These are phyloP conservation scores for Pteropus alecto DNA, from an alignment of 2,113 vertebrate species.

Conservation along the genomic window DNA sequence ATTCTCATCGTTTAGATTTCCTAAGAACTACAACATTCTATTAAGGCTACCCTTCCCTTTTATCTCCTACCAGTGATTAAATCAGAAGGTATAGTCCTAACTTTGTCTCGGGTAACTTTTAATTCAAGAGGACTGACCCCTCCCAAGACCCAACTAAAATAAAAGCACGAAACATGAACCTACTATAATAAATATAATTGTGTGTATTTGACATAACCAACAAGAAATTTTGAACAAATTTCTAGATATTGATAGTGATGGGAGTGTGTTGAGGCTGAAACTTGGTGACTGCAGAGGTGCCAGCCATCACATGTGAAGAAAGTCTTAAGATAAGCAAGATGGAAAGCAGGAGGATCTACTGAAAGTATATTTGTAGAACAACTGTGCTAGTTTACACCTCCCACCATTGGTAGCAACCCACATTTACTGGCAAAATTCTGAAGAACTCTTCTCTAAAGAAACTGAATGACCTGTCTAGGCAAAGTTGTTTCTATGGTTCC, in stretches of 20 bases:
- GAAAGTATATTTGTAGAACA: background rate
- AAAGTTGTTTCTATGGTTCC: background rate
- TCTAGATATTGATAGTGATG: background rate
- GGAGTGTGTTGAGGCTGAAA: background rate
- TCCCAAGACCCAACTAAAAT: background rate
- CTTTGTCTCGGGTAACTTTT: background rate
- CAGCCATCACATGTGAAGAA: background rate
- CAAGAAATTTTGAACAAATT: background rate
- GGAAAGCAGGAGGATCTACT: background rate
- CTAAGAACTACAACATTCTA: background rate
- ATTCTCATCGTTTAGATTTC: background rate
- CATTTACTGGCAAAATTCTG: background rate
- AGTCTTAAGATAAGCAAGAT: background rate
- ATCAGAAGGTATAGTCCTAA: background rate
- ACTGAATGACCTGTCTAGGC: background rate
- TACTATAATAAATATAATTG: background rate
- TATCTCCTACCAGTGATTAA: background rate
- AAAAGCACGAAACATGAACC: background rate
- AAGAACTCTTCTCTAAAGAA: background rate
- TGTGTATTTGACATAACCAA: slow-evolving; percentile 16
- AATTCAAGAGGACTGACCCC: background rate
- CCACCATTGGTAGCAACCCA: background rate
- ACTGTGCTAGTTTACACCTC: background rate
- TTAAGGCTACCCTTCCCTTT: background rate
- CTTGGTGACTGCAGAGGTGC: background rate